Evolutionary conservation across 2,888 invertebrate genomes (phyloP).

Genomic region (Microctonus hyperodae): DNA sequence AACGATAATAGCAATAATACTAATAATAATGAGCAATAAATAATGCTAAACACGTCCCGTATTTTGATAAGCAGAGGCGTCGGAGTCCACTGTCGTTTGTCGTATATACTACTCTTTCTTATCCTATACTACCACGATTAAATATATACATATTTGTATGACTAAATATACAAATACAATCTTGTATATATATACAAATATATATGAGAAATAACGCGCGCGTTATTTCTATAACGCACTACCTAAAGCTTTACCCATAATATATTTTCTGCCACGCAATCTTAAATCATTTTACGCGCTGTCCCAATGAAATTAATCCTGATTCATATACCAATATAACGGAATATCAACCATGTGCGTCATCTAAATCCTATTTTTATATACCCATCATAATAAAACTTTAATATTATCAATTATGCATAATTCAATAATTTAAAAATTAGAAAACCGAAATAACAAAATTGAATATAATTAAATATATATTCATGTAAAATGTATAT

Average conservation of each 20-base stretch:
- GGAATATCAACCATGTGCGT: conserved; percentile 1
- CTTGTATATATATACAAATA: neutral
- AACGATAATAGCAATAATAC: neutral
- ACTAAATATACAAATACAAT: no score
- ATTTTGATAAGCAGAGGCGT: conserved; percentile 52
- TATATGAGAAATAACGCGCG: neutral
- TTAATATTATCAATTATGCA: conserved; percentile 1
- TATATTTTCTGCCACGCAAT: conserved; percentile 36
- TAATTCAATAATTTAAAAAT: neutral
- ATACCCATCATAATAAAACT: neutral
- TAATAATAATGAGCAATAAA: conserved; percentile 52
- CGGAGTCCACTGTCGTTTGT: conserved; percentile 37
- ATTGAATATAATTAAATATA: neutral
- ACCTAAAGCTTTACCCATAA: neutral
- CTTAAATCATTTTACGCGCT: conserved; percentile 53
- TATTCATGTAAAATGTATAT: neutral
- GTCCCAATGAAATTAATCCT: conserved; percentile 55
- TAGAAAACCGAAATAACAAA: neutral
- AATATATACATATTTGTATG: conserved; percentile 13
- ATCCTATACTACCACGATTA: conserved; percentile 37
- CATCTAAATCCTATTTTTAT: neutral
- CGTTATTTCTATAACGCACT: conserved; percentile 1
- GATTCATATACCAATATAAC: conserved; percentile 46
- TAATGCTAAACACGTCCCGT: conserved; percentile 49
- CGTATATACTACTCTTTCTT: conserved; percentile 37